Evolutionary conservation across 1,140 invertebrate species (phyloP), one percentile per base, ranked within the genome.

Genomic region (Aricia agestis): DNA sequence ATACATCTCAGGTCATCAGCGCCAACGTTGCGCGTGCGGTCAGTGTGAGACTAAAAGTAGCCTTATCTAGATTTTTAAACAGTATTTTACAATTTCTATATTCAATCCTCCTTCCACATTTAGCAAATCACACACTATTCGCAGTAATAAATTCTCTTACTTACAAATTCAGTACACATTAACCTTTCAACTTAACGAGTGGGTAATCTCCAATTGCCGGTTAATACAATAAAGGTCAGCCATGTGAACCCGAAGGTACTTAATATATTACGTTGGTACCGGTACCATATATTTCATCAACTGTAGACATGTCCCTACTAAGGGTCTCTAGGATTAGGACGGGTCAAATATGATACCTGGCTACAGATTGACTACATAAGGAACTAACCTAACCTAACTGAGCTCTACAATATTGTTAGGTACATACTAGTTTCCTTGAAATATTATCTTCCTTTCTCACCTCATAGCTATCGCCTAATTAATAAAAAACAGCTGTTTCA

Each of bases 151-250:
- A 52, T 52, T 52, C 45, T 52, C 45, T 52, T 9, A 52, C 45
- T 52, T 52, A 52, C 45, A 52, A 52, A 52, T 52, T 52, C 45
- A 52, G 45, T 52, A 52, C 45, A 52, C 45, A 52, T 52, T 52
- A 52, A 52, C 45, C 45, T 52, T 52, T 52, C 45, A 52, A 52
- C 45, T 52, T 52, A 52, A 52, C 45, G 45, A 52, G 45, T 52
- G 45, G 45, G 45, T 52, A 52, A 52, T 52, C 45, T 52, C 45
- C 45, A 52, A 9, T 52, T 52, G 9, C 45, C 45, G 45, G 9
- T 52, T 52, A 13, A 52, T 52, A 52, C 45, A 52, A 52, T 52
- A 52, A 52, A 52, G 45, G 45, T 52, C 45, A 52, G 45, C 13
- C 45, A 52, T 15, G 45, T 52, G 45, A 52, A 52, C 45, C 45